Evolutionary conservation across 2,797 vertebrate genomes (phyloP).

Genomic region (Paramormyrops hopkinsi): DNA sequence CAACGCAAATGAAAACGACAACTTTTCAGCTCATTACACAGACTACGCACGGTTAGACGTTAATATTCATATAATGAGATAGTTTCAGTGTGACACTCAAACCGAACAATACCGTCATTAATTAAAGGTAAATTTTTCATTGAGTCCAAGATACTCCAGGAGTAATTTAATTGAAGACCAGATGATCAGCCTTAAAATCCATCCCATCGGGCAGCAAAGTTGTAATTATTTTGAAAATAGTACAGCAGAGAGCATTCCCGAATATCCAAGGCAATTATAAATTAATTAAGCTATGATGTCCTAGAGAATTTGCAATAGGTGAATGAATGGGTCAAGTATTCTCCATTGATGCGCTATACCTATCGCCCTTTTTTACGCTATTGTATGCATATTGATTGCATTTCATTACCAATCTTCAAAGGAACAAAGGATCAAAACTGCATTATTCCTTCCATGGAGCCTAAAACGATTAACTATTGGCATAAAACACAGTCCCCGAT

Average conservation of each 20-base stretch:
- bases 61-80: slow-evolving; percentile 13
- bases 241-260: slow-evolving; percentile 36
- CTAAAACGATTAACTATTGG: neutral
- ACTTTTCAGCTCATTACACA: neutral
- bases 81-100: neutral
- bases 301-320: slow-evolving; percentile 17
- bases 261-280: slow-evolving; percentile 19
- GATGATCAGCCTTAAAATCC: slow-evolving; percentile 27
- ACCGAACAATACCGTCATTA: neutral
- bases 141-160: slow-evolving; percentile 26
- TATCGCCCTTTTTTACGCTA: neutral
- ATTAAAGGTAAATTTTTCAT: neutral
- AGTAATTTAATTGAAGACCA: slow-evolving; percentile 24
- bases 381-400: neutral
- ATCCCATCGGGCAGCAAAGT: slow-evolving; percentile 27
- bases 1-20: neutral
- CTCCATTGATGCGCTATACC: slow-evolving; percentile 8
- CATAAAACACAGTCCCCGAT: neutral
- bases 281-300: slow-evolving; percentile 22
- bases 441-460: neutral
- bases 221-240: slow-evolving; percentile 39
- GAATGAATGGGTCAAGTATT: slow-evolving; percentile 9
- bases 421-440: neutral
- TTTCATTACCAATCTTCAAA: neutral
- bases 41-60: neutral